Conservation (phyloP, 2,113 vertebrate genomes). For the Callithrix jacchus region DNA sequence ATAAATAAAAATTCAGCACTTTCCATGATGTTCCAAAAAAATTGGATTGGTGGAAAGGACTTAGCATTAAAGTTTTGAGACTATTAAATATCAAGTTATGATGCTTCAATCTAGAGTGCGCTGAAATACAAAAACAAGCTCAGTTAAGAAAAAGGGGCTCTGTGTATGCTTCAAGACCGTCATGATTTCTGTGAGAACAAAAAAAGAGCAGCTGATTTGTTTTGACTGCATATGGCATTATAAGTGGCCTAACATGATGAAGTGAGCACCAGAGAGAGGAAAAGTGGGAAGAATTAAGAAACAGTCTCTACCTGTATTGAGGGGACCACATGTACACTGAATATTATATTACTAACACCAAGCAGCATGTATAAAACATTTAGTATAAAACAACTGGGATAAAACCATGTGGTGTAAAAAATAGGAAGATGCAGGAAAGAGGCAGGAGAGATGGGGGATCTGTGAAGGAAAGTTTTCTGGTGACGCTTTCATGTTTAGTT, state of each 20-base stretch:
- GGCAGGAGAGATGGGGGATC: background rate
- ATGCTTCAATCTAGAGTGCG: background rate
- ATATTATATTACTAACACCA: background rate
- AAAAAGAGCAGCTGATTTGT: background rate
- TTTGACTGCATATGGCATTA: background rate
- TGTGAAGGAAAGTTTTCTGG: background rate
- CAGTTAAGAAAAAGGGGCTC: background rate
- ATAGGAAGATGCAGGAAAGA: background rate
- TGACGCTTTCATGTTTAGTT: background rate
- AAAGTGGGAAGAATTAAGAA: background rate
- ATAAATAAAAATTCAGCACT: conserved; percentile 10
- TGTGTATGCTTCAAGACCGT: accelerated
- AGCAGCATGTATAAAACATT: background rate
- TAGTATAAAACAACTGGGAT: no score
- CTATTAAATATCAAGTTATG: background rate
- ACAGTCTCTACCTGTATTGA: background rate
- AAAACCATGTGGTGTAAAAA: accelerated
- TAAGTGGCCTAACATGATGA: background rate
- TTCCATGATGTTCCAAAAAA: conserved; percentile 5
- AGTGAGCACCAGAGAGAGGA: background rate
- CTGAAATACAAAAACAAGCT: background rate
- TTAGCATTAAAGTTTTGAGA: background rate
- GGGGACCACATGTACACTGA: accelerated
- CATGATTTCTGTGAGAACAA: background rate
- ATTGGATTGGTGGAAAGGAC: background rate